Conservation (phyloP, 2,888 invertebrate genomes). For the Ennomos fuscantarius region DNA sequence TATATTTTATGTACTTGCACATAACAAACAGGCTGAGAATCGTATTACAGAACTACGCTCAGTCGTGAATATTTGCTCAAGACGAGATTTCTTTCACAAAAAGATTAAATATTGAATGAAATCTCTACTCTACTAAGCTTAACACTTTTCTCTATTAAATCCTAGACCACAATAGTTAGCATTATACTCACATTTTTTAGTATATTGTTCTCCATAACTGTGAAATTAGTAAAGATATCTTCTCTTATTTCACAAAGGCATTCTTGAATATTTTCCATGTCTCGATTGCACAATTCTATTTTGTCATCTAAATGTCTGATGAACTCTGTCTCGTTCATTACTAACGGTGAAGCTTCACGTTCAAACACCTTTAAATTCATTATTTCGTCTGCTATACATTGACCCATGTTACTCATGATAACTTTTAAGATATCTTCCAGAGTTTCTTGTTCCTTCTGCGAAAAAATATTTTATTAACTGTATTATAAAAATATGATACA, state of each 20-base stretch:
- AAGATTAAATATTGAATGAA: too few relatives aligned
- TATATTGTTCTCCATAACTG: constrained; percentile 44
- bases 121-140: too few relatives aligned
- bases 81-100: too few relatives aligned
- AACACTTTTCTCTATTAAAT: too few relatives aligned
- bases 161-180: not conserved
- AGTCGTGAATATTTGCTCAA: too few relatives aligned
- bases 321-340: constrained; percentile 47
- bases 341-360: constrained; percentile 23
- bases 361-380: constrained; percentile 37
- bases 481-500: not conserved
- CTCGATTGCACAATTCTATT: constrained; percentile 45
- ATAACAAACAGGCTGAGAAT: too few relatives aligned
- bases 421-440: constrained; percentile 47
- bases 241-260: constrained; percentile 49
- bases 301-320: constrained; percentile 46
- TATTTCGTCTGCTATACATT: constrained; percentile 50
- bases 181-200: constrained; percentile 51
- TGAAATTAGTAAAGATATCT: constrained; percentile 47
- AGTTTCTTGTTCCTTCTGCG: constrained; percentile 49
- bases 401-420: constrained; percentile 44
- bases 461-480: constrained; percentile 22
- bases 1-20: too few relatives aligned
- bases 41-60: too few relatives aligned
- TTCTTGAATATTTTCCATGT: constrained; percentile 43